Evolutionary conservation across 2,113 vertebrate species (phyloP).

Genomic region (Lonchura striata): DNA sequence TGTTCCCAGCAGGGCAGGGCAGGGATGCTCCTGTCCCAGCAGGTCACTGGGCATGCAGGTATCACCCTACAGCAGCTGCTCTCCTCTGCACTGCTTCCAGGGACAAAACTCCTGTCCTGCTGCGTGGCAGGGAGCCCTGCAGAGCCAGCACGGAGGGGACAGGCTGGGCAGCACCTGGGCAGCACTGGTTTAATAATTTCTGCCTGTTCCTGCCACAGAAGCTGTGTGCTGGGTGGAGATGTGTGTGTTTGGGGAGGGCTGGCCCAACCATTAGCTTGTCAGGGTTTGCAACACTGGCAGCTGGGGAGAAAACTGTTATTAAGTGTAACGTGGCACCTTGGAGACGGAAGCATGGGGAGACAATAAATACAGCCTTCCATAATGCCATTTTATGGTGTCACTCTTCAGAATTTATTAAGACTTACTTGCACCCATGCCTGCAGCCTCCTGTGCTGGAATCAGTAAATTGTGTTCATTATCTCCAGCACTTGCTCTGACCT

Average conservation of each 20-base stretch:
- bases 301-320: slow-evolving; percentile 12
- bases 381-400: background rate
- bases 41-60: background rate
- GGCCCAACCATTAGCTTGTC: background rate
- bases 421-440: background rate
- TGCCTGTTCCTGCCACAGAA: background rate
- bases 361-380: slow-evolving; percentile 6
- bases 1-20: background rate
- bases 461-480: background rate
- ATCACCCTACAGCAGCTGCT: background rate
- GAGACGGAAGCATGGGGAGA: background rate
- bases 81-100: background rate
- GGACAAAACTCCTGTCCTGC: background rate
- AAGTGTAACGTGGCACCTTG: background rate
- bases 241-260: background rate
- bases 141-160: background rate
- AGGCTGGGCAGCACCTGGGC: background rate
- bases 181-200: background rate
- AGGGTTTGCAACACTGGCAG: slow-evolving; percentile 11
- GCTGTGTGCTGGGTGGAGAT: background rate
- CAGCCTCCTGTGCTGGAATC: background rate
- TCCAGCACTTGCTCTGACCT: background rate
- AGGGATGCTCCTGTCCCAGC: background rate
- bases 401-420: slow-evolving; percentile 10
- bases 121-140: fast-evolving